Base-by-base conservation (phyloP, 92 coral and sea anemone species). In the Ricordea florida region DNA sequence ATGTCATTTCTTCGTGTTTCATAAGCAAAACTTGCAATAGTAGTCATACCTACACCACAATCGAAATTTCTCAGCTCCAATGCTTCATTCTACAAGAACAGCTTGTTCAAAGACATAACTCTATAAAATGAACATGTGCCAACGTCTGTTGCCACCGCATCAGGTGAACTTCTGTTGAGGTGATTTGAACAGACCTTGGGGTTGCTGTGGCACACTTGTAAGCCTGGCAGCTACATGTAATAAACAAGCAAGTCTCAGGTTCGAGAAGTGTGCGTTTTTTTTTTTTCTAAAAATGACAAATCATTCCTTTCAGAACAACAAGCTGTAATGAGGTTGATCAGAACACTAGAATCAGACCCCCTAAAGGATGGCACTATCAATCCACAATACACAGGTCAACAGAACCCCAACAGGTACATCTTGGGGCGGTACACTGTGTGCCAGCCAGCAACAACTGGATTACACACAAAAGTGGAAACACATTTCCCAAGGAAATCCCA, bases 321-420 rank as follows among this genome's bases (percentile, higher is more conserved):
- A 51, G 96, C 98, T 10, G 85, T 89, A 6, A 74, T 84, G 88
- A 66, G 92, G 26, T 68, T 93, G 13, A 89, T 90, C 56, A 73
- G 79, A 55, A 90, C 96, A 17, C 50, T 86, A 51, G 79, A 87
- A 3, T 75, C 92, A 11, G 88, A 92, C 57, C 93, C 94, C 17
- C 57, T 70, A 41, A 85, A 65, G 45, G 86, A 92, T 24, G 63
- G 78, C 20, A 80, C 86, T 47, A 82, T 91, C 49, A 87, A 94
- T 71, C 88, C 89, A 5, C 63, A 82, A 33, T 72, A 55, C 53
- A 85, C 93, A 6, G 93, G 97, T 4, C 92, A 89, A 44, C 85
- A 88, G 29, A 75, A 86, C 40, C 98, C 97, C 9, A 76, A 94
- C 64, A 88, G 98, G 14, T 94, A 88, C 75, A 45, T 89, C 47